Evolutionary conservation across 2,113 vertebrate genomes (phyloP), one percentile per base, ranked within the genome.

Genomic region (Lethenteron camtschaticum): DNA sequence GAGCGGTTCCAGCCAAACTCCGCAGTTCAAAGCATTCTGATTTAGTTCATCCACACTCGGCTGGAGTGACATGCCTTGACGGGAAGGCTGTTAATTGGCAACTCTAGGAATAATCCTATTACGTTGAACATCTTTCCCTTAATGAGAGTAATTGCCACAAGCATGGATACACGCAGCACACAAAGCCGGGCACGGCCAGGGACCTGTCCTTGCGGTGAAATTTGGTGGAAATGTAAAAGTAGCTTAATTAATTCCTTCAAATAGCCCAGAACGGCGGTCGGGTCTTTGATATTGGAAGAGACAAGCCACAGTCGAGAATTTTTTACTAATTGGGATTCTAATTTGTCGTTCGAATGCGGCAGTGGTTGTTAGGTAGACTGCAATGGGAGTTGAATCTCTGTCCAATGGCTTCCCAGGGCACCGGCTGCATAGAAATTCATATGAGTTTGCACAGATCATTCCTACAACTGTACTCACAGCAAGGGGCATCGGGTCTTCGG

Each of bases 131-230:
- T 66, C 63, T 66, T 66, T 66, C 63, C 63, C 63, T 66, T 66
- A 66, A 66, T 66, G 63, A 66, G 63, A 66, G 63, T 66, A 66
- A 66, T 66, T 66, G 63, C 63, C 63, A 66, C 63, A 66, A 66
- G 63, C 63, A 24, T 24, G 63, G 63, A n/a, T 66, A n/a, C 63
- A 66, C 63, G 63, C 10, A 24, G 63, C 24, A 16, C 63, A 16
- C 63, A 24, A n/a, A 24, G 63, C 63, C 11, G n/a, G n/a, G 63
- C 63, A 66, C 63, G n/a, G 2, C n/a, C 63, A 66, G 63, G 63
- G 63, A 66, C 63, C 24, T 66, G n/a, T 66, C 63, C 63, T 66
- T n/a, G 63, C 8, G 63, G 63, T 24, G 24, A 24, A 10, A 66
- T 24, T 10, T n/a, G 63, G 63, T 66, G 63, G 24, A 66, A 66